Evolutionary conservation across 92 coral and sea anemone genomes (phyloP).

Genomic region (Metridium senile): DNA sequence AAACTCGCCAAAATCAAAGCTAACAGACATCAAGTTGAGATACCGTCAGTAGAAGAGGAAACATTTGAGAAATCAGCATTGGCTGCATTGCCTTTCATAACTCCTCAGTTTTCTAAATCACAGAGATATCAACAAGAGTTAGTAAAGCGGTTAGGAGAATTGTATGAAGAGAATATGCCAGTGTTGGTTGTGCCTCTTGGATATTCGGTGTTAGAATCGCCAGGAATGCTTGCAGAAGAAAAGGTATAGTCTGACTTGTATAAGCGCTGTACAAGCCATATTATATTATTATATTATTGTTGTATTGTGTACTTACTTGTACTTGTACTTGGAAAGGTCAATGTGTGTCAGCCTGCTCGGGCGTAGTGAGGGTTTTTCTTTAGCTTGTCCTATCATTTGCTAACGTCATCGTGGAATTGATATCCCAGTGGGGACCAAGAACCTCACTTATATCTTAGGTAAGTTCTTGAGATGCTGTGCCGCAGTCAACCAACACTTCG

Average conservation of each 20-base stretch:
- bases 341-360: too few species aligned
- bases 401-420: too few species aligned
- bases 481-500: too few species aligned
- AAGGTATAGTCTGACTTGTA: slow-evolving; percentile 42
- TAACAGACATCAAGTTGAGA: slow-evolving; percentile 13
- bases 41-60: slow-evolving; percentile 37
- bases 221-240: slow-evolving; percentile 86
- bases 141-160: slow-evolving; percentile 45
- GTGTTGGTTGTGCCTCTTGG: slow-evolving; percentile 86
- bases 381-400: too few species aligned
- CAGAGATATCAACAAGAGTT: slow-evolving; percentile 57
- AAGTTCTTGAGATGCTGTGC: too few species aligned
- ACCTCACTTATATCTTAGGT: too few species aligned
- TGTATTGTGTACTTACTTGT: neutral
- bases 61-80: slow-evolving; percentile 4
- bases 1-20: neutral
- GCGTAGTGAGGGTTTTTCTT: too few species aligned
- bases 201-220: slow-evolving; percentile 64
- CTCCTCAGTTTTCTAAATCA: slow-evolving; percentile 26
- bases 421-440: too few species aligned
- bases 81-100: slow-evolving; percentile 12
- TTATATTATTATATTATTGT: neutral
- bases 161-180: slow-evolving; percentile 56
- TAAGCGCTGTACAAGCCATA: too few species aligned
- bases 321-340: too few species aligned